A percentile compares a stretch with the other conserved stretches of the same genome.
Evolutionary conservation across 64 coral and sea anemone genomes (phyloP).

Genomic region (Montipora sp.): DNA sequence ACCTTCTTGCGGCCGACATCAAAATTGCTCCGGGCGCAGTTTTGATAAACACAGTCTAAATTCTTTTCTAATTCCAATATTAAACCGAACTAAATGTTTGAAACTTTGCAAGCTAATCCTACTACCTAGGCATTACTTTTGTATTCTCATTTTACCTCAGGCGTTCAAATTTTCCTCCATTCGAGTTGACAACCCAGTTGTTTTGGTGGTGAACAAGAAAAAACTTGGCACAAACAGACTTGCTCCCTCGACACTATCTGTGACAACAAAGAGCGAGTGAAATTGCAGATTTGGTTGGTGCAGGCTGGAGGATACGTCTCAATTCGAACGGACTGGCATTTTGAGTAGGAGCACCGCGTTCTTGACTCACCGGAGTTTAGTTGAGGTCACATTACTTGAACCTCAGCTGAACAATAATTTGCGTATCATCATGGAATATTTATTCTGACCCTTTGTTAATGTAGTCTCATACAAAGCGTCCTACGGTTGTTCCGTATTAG

Average conservation of each 20-base stretch:
- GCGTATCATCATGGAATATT: too few relatives aligned
- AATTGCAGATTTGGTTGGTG: not conserved
- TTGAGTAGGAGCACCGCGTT: not conserved
- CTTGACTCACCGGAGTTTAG: too few relatives aligned
- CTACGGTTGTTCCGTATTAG: too few relatives aligned
- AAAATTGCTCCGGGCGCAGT: too few relatives aligned
- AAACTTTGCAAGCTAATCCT: not conserved
- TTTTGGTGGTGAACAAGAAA: slow-evolving; percentile 95
- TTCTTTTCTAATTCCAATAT: too few relatives aligned
- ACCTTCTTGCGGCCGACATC: too few relatives aligned
- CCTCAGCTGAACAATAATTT: too few relatives aligned
- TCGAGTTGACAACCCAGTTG: slow-evolving; percentile 89
- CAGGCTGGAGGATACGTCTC: too few relatives aligned
- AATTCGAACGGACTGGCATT: not conserved
- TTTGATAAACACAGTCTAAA: too few relatives aligned
- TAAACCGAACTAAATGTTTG: not conserved
- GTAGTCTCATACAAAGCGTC: too few relatives aligned
- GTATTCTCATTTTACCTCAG: slow-evolving; percentile 21
- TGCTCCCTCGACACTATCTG: slow-evolving; percentile 83
- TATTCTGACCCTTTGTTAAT: too few relatives aligned
- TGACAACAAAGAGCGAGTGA: slow-evolving; percentile 94
- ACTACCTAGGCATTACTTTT: not conserved
- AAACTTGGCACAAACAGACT: slow-evolving; percentile 88
- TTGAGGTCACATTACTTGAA: too few relatives aligned
- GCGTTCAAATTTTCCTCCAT: slow-evolving; percentile 84